Evolutionary conservation across 2,113 vertebrate genomes (phyloP).

Genomic region (Bostrychus sinensis): DNA sequence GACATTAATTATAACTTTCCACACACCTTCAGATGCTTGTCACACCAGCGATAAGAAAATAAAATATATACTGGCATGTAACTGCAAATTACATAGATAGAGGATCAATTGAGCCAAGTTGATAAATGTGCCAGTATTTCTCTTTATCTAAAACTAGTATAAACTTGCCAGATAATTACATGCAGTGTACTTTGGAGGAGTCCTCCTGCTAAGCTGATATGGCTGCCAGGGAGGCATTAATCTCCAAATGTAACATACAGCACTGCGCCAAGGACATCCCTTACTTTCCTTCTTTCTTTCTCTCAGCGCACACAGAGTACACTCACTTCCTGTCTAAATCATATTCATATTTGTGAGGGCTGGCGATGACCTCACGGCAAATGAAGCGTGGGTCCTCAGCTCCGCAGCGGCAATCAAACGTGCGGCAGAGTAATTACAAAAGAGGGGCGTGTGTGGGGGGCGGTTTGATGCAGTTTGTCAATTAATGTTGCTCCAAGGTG

Average conservation of each 20-base stretch:
- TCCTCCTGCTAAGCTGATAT: conserved; percentile 69
- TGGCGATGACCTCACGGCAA: conserved; percentile 80
- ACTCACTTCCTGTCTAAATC: conserved; percentile 67
- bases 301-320: conserved; percentile 16
- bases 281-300: conserved; percentile 4
- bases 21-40: conserved; percentile 5
- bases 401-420: conserved; percentile 77
- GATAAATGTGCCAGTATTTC: conserved; percentile 44
- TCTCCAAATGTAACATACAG: conserved; percentile 67
- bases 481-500: conserved; percentile 85
- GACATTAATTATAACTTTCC: background rate
- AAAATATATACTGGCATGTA: conserved; percentile 18
- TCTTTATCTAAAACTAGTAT: conserved; percentile 59
- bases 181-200: conserved; percentile 56
- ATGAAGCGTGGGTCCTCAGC: conserved; percentile 78
- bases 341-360: conserved; percentile 77
- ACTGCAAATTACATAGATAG: conserved; percentile 45
- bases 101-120: conserved; percentile 42
- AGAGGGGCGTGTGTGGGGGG: conserved; percentile 62
- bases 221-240: conserved; percentile 75
- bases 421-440: conserved; percentile 82
- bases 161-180: conserved; percentile 68
- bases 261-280: conserved; percentile 65
- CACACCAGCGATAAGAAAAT: conserved; percentile 13
- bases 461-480: conserved; percentile 86